phyloP scores from a whole-genome alignment of 30 jellyfish, hydroid and myxozoan genomes.

The Pseudorhiza aurosa region DNA sequence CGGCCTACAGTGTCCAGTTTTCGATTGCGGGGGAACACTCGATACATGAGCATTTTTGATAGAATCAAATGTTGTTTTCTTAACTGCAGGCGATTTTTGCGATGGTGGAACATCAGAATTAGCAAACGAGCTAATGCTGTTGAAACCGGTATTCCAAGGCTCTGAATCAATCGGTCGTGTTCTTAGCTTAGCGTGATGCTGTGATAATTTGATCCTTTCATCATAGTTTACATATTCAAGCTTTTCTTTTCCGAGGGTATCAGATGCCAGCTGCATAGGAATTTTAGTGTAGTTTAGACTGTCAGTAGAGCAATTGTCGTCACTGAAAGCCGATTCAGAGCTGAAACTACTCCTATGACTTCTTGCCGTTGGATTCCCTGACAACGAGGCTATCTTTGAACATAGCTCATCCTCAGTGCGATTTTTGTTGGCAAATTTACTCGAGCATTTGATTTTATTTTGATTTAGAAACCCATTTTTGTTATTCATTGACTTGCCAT shows the following conservation, averaged over 20 bases:
- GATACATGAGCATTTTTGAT: background rate
- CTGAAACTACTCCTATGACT: constrained; percentile 8
- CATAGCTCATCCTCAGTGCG: no score
- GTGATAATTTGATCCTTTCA: background rate
- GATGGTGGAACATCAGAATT: background rate
- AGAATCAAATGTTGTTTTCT: background rate
- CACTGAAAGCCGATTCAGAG: constrained; percentile 37
- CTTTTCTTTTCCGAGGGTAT: background rate
- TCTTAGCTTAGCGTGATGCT: background rate
- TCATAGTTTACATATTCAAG: background rate
- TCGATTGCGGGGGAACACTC: background rate
- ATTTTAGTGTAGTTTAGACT: background rate
- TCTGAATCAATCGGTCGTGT: background rate
- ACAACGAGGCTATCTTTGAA: no score
- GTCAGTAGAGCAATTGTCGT: constrained; percentile 7
- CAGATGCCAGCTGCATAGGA: background rate
- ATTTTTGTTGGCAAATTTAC: no score
- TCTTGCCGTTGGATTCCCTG: background rate
- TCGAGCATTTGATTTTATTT: no score
- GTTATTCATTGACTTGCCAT: no score
- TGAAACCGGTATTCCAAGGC: no score
- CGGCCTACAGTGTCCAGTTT: constrained; percentile 1
- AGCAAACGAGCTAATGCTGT: background rate
- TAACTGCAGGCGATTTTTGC: background rate
- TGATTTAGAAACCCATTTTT: no score